These are phyloP conservation scores for Loxodonta africana DNA, from an alignment of 2,113 vertebrate species.

Conservation along the genomic window DNA sequence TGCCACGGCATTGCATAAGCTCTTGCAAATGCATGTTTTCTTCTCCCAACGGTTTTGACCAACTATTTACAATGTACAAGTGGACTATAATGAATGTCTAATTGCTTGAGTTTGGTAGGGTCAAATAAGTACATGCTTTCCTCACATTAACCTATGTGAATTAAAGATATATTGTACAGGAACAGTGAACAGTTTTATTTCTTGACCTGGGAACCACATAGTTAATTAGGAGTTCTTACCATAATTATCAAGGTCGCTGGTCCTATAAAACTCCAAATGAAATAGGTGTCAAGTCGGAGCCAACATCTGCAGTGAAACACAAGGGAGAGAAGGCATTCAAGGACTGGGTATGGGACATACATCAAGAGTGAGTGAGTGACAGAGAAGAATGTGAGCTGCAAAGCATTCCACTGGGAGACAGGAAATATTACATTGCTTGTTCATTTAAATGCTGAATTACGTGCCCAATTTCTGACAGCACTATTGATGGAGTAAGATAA, in stretches of 20 bases:
- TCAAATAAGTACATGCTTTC: conserved; percentile 86
- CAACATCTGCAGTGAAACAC: conserved; percentile 96
- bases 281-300: conserved; percentile 99
- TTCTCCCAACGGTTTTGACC: conserved; percentile 43
- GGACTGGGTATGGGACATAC: conserved; percentile 86
- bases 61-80: conserved; percentile 78
- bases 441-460: conserved; percentile 94
- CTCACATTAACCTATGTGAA: conserved; percentile 88
- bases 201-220: conserved; percentile 90
- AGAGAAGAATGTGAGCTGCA: conserved; percentile 91
- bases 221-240: conserved; percentile 96
- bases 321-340: conserved; percentile 89
- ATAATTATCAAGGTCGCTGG: conserved; percentile 99
- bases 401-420: conserved; percentile 87
- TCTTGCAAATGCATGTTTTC: conserved; percentile 50
- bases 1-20: not conserved
- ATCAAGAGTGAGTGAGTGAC: conserved; percentile 90
- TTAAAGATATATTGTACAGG: conserved; percentile 82
- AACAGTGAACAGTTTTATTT: conserved; percentile 88
- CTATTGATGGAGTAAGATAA: conserved; percentile 93
- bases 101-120: conserved; percentile 85
- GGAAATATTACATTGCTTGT: conserved; percentile 92
- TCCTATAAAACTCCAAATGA: conserved; percentile 99
- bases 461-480: conserved; percentile 87
- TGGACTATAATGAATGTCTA: conserved; percentile 80